A percentile compares a stretch with the other conserved stretches of the same genome.
phyloP scores from a whole-genome alignment of 2,113 vertebrate species.

The Crotalus helleri region DNA sequence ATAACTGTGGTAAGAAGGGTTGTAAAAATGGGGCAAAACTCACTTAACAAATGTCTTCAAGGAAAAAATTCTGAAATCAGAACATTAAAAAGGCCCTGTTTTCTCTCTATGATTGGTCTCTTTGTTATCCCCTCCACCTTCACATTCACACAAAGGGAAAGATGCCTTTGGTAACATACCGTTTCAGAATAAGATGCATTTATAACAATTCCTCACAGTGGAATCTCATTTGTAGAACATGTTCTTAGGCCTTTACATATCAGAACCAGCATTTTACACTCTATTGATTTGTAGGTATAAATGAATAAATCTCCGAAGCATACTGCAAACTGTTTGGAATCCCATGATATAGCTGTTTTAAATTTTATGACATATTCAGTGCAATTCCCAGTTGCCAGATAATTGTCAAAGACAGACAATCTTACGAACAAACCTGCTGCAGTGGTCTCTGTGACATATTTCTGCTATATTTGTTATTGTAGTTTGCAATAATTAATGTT shows the following conservation, averaged over 20 bases:
- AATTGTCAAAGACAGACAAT: background rate
- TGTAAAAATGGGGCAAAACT: background rate
- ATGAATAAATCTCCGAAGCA: background rate
- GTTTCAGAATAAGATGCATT: background rate
- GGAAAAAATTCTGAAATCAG: background rate
- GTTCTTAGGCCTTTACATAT: background rate
- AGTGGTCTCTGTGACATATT: background rate
- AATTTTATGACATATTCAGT: background rate
- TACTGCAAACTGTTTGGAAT: background rate
- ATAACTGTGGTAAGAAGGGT: background rate
- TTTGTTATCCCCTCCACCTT: background rate
- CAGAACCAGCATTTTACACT: background rate
- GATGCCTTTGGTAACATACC: background rate
- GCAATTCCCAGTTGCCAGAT: background rate
- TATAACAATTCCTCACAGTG: background rate
- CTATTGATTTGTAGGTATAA: background rate
- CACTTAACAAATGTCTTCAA: background rate
- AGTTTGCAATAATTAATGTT: background rate
- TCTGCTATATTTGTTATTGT: background rate
- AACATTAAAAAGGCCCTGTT: background rate
- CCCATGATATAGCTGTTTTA: background rate
- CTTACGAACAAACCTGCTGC: background rate
- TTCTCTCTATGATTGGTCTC: background rate
- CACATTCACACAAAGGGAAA: background rate
- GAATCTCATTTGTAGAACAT: background rate